phyloP scores from a whole-genome alignment of 2,888 invertebrate genomes.

The Tenthredo scrophulariae region DNA sequence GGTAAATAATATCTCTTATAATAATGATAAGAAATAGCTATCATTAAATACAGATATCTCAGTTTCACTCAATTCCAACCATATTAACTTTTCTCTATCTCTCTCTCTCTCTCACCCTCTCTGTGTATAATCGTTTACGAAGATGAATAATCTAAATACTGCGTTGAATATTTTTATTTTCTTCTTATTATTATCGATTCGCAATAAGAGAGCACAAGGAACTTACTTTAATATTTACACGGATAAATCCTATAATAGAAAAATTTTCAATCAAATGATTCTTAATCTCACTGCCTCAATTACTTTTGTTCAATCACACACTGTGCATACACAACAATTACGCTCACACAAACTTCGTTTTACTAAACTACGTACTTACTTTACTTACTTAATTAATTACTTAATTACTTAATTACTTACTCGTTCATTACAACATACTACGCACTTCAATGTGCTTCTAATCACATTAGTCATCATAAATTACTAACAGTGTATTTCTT shows the following conservation, averaged over 20 bases:
- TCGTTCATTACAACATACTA: slow-evolving; percentile 59
- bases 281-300: slow-evolving; percentile 44
- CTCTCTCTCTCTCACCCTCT: background rate
- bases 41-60: slow-evolving; percentile 30
- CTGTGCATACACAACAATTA: slow-evolving; percentile 54
- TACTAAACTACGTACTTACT: slow-evolving; percentile 49
- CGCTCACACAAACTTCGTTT: slow-evolving; percentile 57
- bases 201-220: slow-evolving; percentile 51
- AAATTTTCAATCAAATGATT: slow-evolving; percentile 32
- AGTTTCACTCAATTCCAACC: background rate
- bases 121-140: slow-evolving; percentile 1
- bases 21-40: slow-evolving; percentile 43
- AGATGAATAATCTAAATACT: slow-evolving; percentile 26
- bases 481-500: slow-evolving; percentile 64
- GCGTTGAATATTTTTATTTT: slow-evolving; percentile 9
- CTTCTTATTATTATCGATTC: slow-evolving; percentile 7
- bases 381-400: slow-evolving; percentile 33
- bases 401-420: slow-evolving; percentile 55
- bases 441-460: slow-evolving; percentile 62
- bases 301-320: slow-evolving; percentile 46
- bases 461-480: slow-evolving; percentile 75
- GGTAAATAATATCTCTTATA: slow-evolving; percentile 44
- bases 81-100: background rate
- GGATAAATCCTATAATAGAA: slow-evolving; percentile 25
- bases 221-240: slow-evolving; percentile 49